Conservation (phyloP, 2,797 vertebrate species). For the Bufotes viridis region DNA sequence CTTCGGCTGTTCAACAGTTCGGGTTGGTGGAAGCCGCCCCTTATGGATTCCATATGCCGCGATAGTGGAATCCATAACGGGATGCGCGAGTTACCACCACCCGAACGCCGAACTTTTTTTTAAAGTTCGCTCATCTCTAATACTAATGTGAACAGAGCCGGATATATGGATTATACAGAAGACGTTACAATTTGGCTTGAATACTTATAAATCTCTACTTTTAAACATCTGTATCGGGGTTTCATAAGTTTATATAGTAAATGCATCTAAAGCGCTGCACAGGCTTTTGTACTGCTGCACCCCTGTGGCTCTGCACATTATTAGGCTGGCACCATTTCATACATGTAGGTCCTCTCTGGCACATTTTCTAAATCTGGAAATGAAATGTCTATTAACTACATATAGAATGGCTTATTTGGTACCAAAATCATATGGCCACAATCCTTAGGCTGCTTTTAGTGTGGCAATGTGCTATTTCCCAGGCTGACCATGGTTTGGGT, state of each 20-base stretch:
- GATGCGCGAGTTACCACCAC: too few species aligned
- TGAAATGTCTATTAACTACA: not conserved
- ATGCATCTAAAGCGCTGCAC: not conserved
- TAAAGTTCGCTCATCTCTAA: too few species aligned
- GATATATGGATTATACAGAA: not conserved
- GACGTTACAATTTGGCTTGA: not conserved
- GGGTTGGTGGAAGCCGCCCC: too few species aligned
- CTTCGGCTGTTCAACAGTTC: too few species aligned
- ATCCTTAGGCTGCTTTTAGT: not conserved
- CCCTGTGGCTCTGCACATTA: not conserved
- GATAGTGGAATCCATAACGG: too few species aligned
- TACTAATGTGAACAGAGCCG: not conserved
- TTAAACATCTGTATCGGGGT: not conserved
- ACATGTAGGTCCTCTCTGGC: conserved; percentile 22
- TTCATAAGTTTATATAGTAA: not conserved
- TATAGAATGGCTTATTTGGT: not conserved
- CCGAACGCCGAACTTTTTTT: too few species aligned
- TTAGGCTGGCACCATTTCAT: conserved; percentile 14
- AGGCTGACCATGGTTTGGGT: too few species aligned
- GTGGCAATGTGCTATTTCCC: too few species aligned
- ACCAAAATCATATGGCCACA: not conserved
- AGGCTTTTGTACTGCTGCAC: conserved; percentile 4
- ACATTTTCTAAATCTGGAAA: conserved; percentile 58
- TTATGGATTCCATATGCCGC: too few species aligned
- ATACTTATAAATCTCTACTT: not conserved